Evolutionary conservation across 1,140 invertebrate species (phyloP), one percentile per base, ranked within the genome.

Genomic region (Heliconius nattereri): DNA sequence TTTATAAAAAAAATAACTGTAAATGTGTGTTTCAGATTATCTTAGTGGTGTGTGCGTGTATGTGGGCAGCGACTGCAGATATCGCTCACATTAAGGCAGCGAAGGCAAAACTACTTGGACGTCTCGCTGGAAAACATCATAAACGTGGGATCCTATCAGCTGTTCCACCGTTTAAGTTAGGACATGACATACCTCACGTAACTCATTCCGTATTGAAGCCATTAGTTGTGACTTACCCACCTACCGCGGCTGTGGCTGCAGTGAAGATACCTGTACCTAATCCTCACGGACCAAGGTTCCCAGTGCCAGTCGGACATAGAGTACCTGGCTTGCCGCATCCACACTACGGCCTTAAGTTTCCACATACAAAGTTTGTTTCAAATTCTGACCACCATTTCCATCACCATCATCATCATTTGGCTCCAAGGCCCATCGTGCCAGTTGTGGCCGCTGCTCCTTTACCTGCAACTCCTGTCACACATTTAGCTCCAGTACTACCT

Each of bases 141-240:
- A 95, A 95, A 75, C 86, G 94, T 29, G 94, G 94, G n/a, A 87
- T 93, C 2, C 82, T 94, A 52, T 89, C 90, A 16, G 60, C 84
- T 6, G 81, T 94, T 7, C 94, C 94, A 8, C 87, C 94, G 7
- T 95, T 89, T 84, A 94, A 94, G 70, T 86, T 94, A 2, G 94
- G 94, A 19, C 88, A 94, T 75, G 94, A 95, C 70, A 91, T 94
- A 75, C 93, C 94, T 0, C 86, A 86, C 19, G 91, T 95, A 16
- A 92, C 91, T 1, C 94, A 95, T 76, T 95, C 94, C 0, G 86
- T 95, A 2, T 78, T 95, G 1, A 95, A 95, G 72, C 94, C 94
- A 0, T 80, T 95, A 7, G 89, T 95, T 7, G 93, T 95, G 1
- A 88, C 89, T 7, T 95, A 95, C 79, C 94, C 94, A 1, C 92